Evolutionary conservation across 2,113 vertebrate genomes (phyloP).

Genomic region (Carettochelys insculpta): DNA sequence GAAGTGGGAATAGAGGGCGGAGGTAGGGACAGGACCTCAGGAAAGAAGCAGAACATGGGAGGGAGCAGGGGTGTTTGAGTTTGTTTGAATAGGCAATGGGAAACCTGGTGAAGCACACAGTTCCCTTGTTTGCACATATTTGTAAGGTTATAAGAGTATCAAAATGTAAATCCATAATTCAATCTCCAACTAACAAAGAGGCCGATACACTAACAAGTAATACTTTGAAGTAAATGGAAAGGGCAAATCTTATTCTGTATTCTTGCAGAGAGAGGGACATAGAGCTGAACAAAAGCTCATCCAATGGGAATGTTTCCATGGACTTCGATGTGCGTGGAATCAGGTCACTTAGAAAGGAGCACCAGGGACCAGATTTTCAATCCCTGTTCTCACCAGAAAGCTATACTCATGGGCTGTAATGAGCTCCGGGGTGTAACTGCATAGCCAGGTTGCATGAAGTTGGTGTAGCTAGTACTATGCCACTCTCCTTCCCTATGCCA

Average conservation of each 20-base stretch:
- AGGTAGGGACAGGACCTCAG: too few species aligned
- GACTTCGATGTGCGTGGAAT: not conserved
- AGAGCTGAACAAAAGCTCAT: not conserved
- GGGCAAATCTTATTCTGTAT: not conserved
- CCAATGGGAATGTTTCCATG: not conserved
- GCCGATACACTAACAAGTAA: not conserved
- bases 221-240: not conserved
- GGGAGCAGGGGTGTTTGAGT: too few species aligned
- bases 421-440: not conserved
- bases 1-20: too few species aligned
- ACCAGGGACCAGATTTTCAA: not conserved
- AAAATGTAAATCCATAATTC: too few species aligned
- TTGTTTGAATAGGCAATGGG: too few species aligned
- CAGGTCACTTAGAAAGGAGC: not conserved
- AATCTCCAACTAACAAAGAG: too few species aligned
- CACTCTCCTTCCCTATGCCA: not conserved
- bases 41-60: too few species aligned
- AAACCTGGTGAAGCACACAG: too few species aligned
- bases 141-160: too few species aligned
- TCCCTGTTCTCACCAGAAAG: not conserved
- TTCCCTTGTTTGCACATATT: too few species aligned
- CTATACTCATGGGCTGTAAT: not conserved
- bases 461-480: not conserved
- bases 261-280: not conserved
- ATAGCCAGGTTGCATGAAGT: not conserved